Percentiles rank a stretch among this genome's conserved stretches.
Conservation (phyloP, 2,888 invertebrate species). For the Ptilodon capucinus region DNA sequence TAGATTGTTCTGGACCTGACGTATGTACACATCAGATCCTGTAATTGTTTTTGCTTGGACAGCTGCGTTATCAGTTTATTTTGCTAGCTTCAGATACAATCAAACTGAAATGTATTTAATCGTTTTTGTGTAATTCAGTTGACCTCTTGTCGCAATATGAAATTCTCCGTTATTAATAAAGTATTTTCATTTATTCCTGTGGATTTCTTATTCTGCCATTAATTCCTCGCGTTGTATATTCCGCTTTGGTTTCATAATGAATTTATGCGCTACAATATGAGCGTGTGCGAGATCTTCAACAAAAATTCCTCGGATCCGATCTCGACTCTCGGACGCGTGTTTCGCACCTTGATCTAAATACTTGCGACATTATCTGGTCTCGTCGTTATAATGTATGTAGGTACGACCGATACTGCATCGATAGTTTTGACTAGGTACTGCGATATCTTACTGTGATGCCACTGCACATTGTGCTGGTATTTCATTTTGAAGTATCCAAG, state of each 20-base stretch:
- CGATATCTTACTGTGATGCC: not conserved
- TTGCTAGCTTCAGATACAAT: conserved; percentile 14
- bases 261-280: conserved; percentile 61
- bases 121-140: conserved; percentile 2
- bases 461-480: not conserved
- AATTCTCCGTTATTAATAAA: conserved; percentile 20
- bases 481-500: not conserved
- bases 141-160: conserved; percentile 3
- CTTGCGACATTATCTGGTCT: conserved; percentile 77
- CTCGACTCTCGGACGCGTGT: conserved; percentile 76
- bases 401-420: conserved; percentile 58
- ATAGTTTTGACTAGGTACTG: conserved; percentile 37
- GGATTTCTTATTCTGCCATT: conserved; percentile 19
- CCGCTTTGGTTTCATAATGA: conserved; percentile 58
- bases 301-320: conserved; percentile 75
- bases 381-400: conserved; percentile 60
- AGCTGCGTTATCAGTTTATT: conserved; percentile 12
- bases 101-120: conserved; percentile 6
- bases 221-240: conserved; percentile 44
- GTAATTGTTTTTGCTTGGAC: too few relatives aligned
- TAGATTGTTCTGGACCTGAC: conserved; percentile 56
- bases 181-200: conserved; percentile 29
- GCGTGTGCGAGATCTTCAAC: conserved; percentile 69
- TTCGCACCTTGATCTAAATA: conserved; percentile 83
- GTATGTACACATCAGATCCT: conserved; percentile 19